Base-by-base conservation (phyloP, 2,888 invertebrate genomes). In the Drosophila prostipennis region DNA sequence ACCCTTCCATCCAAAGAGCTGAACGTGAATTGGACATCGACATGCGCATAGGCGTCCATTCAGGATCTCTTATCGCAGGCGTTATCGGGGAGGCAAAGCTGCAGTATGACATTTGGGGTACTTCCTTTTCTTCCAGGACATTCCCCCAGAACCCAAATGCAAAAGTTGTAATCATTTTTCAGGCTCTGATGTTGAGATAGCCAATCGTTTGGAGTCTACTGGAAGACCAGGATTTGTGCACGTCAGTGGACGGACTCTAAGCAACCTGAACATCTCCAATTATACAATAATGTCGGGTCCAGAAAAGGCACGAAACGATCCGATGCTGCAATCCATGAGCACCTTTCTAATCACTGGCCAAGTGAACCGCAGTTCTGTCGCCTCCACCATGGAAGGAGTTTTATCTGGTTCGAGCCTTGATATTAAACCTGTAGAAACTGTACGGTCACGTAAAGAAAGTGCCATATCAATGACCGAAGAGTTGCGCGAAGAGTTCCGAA, bases 11-110 rank as follows among this genome's bases (percentile, higher is more conserved):
- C 23, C 26, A 4, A 8, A 46, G 45, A 10, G 1, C 10, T 6
- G 6, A 26, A 10, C 45, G 45, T 8, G 8, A 3, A 8, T 93
- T 98, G 39, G 95, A 97, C 83, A 96, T 99, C 52, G 96, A 98
- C 89, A 99, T 99, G 99, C 93, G 99, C 79, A 99, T 99, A 74
- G 99, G 99, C 0, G 95, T 99, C 0, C 98, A 99, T 91, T 96
- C 97, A 3, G 99, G 99, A 0, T 95, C 94, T 84, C 96, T 98
- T 48, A 93, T 97, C 52, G 96, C 98, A 77, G 98, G 99, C 0
- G 94, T 99, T 1, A 94, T 99, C 56, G 99, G 99, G 0, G 94
- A 96, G 6, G 95, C 96, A 74, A 99, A 99, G 92, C 98, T 98
- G 96, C 98, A 99, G 91, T 99, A 95, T 90, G 99, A 99, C 89